phyloP scores from a whole-genome alignment of 2,888 invertebrate species.

The Sialis fuliginosa region DNA sequence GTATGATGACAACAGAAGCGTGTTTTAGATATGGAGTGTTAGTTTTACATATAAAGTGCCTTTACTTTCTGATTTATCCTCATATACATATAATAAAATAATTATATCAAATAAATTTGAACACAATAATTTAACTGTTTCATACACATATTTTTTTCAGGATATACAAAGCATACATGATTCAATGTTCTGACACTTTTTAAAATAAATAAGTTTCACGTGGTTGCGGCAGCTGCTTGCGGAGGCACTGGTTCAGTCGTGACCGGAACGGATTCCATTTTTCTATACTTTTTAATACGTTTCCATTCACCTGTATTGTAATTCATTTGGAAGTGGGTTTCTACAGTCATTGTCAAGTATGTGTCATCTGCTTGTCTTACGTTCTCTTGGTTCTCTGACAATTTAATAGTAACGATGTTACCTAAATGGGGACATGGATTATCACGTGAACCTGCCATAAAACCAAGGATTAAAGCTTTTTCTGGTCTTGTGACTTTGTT shows the following conservation, averaged over 20 bases:
- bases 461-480: conserved; percentile 92
- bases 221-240: not conserved
- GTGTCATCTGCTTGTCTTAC: conserved; percentile 74
- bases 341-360: conserved; percentile 59
- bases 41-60: too few species aligned
- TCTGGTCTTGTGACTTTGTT: conserved; percentile 92
- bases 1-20: too few species aligned
- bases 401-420: conserved; percentile 88
- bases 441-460: conserved; percentile 96
- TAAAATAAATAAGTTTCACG: not conserved
- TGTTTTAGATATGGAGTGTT: too few species aligned
- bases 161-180: too few species aligned
- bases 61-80: too few species aligned
- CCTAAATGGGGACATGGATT: conserved; percentile 96
- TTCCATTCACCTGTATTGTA: conserved; percentile 98
- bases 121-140: too few species aligned
- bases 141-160: too few species aligned
- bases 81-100: too few species aligned
- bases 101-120: too few species aligned
- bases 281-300: conserved; percentile 74
- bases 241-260: not conserved
- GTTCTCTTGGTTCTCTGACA: conserved; percentile 82
- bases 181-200: too few species aligned
- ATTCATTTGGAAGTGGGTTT: conserved; percentile 97
- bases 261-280: conserved; percentile 32